Evolutionary conservation across 2,113 vertebrate genomes (phyloP).

Genomic region (Malurus cyaneus): DNA sequence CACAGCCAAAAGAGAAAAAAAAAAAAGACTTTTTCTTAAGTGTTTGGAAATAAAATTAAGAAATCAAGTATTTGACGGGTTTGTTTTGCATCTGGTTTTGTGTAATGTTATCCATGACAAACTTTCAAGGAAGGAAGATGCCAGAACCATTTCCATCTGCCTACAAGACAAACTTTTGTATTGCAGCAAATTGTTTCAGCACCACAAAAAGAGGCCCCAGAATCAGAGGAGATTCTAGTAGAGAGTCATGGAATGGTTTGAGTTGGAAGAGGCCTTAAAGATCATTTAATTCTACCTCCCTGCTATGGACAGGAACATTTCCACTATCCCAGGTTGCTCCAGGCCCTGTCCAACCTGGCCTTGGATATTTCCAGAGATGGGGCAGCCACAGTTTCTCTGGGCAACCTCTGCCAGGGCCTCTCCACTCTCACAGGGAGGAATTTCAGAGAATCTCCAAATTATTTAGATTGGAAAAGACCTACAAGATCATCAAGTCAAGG

Average conservation of each 20-base stretch:
- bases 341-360: accelerated
- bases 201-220: accelerated
- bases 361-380: neutral
- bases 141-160: neutral
- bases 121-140: neutral
- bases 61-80: neutral
- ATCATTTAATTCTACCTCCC: accelerated
- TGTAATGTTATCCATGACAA: neutral
- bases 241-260: neutral
- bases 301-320: neutral
- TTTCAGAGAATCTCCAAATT: neutral
- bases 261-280: neutral
- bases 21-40: neutral
- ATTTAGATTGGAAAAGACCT: neutral
- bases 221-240: neutral
- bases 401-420: accelerated
- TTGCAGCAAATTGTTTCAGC: neutral
- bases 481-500: neutral
- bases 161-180: neutral
- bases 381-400: neutral
- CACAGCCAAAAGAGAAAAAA: too few species aligned
- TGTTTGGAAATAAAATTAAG: neutral
- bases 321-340: accelerated
- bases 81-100: neutral
- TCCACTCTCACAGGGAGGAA: neutral